Conservation (phyloP, 2,797 vertebrate genomes). For the Oreonectes daqikongensis region DNA sequence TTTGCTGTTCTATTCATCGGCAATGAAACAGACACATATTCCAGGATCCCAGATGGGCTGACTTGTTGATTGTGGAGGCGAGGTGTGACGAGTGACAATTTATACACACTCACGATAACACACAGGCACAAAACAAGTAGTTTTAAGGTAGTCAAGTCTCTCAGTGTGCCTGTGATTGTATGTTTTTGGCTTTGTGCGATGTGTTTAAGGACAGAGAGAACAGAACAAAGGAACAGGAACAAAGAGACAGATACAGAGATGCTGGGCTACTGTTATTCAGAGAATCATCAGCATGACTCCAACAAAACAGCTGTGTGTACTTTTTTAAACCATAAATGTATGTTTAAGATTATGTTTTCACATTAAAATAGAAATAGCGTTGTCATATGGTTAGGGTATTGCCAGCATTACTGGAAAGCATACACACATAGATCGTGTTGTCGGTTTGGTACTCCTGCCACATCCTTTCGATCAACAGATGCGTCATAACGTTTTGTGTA, state of each 20-base stretch:
- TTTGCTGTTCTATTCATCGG: constrained; percentile 48
- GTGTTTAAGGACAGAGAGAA: constrained; percentile 28
- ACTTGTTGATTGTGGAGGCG: constrained; percentile 57
- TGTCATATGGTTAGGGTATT: constrained; percentile 41
- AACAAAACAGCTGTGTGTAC: constrained; percentile 28
- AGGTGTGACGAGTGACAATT: constrained; percentile 44
- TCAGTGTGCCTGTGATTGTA: constrained; percentile 17
- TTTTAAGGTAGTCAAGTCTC: neutral
- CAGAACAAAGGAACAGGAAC: constrained; percentile 37
- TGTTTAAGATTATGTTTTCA: constrained; percentile 37
- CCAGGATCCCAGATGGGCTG: constrained; percentile 60
- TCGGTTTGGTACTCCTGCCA: neutral
- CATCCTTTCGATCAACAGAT: constrained; percentile 6
- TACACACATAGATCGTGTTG: constrained; percentile 11
- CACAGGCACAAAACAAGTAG: constrained; percentile 7
- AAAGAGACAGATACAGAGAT: constrained; percentile 48
- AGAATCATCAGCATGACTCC: constrained; percentile 40
- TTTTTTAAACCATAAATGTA: constrained; percentile 37
- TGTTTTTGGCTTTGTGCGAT: constrained; percentile 21
- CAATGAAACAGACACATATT: constrained; percentile 51
- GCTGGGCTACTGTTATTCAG: constrained; percentile 49
- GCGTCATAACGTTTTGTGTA: neutral
- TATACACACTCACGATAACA: constrained; percentile 52
- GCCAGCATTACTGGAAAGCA: constrained; percentile 40
- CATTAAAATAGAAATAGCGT: constrained; percentile 49